Conservation (phyloP, 2,797 vertebrate genomes). For the Furcifer pardalis region DNA sequence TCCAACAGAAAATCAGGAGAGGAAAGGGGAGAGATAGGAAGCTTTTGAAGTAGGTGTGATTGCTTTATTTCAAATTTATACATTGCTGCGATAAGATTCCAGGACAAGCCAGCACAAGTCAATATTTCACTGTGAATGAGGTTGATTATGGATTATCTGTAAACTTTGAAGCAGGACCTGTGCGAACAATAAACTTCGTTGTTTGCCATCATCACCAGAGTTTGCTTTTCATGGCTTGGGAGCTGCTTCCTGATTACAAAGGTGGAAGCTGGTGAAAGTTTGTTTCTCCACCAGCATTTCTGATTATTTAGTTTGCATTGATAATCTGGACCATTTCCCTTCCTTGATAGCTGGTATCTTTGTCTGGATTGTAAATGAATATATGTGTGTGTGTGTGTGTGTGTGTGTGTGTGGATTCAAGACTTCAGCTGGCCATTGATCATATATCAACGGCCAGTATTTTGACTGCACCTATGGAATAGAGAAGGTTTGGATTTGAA, state of each 20-base stretch:
- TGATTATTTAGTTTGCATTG: conserved; percentile 63
- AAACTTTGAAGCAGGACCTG: conserved; percentile 76
- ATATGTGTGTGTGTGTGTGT: no score
- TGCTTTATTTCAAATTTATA: conserved; percentile 82
- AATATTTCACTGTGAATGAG: conserved; percentile 76
- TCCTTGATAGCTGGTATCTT: conserved; percentile 53
- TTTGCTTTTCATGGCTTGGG: conserved; percentile 64
- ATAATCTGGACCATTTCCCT: conserved; percentile 61
- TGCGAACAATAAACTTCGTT: conserved; percentile 74
- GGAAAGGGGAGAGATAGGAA: conserved; percentile 67
- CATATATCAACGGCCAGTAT: no score
- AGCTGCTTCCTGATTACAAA: conserved; percentile 70
- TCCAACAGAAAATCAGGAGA: conserved; percentile 20
- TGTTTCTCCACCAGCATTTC: conserved; percentile 72
- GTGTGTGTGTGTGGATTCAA: no score
- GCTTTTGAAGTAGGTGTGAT: conserved; percentile 81
- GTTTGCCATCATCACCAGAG: conserved; percentile 68
- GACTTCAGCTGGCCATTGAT: no score
- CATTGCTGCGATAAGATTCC: conserved; percentile 78
- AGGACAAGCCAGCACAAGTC: conserved; percentile 78
- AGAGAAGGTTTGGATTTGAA: no score
- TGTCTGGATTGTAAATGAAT: conserved; percentile 13
- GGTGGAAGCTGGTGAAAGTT: conserved; percentile 67
- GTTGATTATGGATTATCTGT: conserved; percentile 77
- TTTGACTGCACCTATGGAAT: no score